phyloP scores from a whole-genome alignment of 2,888 invertebrate genomes.

The Thymelicus acteon region DNA sequence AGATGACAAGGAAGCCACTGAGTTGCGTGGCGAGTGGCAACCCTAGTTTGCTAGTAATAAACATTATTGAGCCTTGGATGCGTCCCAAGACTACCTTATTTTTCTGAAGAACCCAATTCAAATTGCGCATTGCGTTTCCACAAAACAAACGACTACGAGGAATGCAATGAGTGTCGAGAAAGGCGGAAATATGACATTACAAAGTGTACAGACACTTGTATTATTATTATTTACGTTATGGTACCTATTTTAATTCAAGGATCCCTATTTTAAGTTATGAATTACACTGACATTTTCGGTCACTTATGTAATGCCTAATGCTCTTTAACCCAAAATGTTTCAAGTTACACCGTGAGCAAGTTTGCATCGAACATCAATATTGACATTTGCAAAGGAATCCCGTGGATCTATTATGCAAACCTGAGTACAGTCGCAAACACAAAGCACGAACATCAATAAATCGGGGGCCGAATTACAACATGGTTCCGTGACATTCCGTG shows the following conservation, averaged over 20 bases:
- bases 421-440: conserved; percentile 4
- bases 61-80: not conserved
- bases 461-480: conserved; percentile 13
- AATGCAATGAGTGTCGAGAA: too few relatives aligned
- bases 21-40: not conserved
- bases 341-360: not conserved
- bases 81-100: not conserved
- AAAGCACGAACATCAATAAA: conserved; percentile 3
- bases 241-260: too few relatives aligned
- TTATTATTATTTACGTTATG: too few relatives aligned
- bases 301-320: too few relatives aligned
- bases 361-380: not conserved
- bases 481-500: not conserved
- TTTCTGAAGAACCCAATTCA: not conserved
- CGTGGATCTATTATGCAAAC: not conserved
- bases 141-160: too few relatives aligned
- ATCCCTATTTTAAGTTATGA: too few relatives aligned
- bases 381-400: not conserved
- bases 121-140: not conserved
- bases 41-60: not conserved
- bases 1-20: too few relatives aligned
- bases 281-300: too few relatives aligned
- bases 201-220: too few relatives aligned
- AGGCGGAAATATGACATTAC: too few relatives aligned
- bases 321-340: not conserved